Percentiles rank a stretch among this genome's conserved stretches.
These are phyloP conservation scores for Chamaea fasciata DNA, from an alignment of 2,113 vertebrate genomes.

Conservation along the genomic window DNA sequence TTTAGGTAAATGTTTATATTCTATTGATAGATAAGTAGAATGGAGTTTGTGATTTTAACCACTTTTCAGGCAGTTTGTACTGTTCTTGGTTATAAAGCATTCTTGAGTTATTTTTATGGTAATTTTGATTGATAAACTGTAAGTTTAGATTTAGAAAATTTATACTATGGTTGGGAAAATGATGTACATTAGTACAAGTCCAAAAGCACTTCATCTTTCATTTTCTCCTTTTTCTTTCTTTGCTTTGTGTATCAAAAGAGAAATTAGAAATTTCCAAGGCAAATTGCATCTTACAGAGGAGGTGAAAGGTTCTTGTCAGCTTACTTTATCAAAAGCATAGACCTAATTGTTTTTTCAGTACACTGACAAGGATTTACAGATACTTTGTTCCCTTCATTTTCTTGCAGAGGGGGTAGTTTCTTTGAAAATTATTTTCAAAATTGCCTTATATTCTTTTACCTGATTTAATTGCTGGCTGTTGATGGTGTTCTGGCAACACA, in stretches of 20 bases:
- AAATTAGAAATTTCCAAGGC: conserved; percentile 8
- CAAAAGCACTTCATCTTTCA: background rate
- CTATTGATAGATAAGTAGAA: background rate
- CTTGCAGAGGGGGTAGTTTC: background rate
- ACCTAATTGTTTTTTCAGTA: background rate
- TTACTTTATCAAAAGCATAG: conserved; percentile 27
- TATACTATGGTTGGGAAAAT: background rate
- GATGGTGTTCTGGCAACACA: background rate
- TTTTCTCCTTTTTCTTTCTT: background rate
- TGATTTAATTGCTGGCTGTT: background rate
- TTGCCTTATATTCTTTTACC: background rate
- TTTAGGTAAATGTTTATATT: background rate
- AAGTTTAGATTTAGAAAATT: background rate
- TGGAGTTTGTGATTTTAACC: background rate
- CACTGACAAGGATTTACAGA: background rate
- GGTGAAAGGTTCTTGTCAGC: conserved; percentile 36
- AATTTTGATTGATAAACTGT: background rate
- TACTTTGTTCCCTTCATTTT: conserved; percentile 22
- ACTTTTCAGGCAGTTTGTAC: background rate
- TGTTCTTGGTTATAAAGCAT: background rate
- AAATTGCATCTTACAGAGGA: conserved; percentile 31
- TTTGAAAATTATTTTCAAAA: background rate
- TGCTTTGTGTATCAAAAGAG: background rate
- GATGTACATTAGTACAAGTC: background rate
- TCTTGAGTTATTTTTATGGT: background rate